These are phyloP conservation scores for Lasioglossum morio DNA, from an alignment of 2,888 invertebrate genomes.

Conservation along the genomic window DNA sequence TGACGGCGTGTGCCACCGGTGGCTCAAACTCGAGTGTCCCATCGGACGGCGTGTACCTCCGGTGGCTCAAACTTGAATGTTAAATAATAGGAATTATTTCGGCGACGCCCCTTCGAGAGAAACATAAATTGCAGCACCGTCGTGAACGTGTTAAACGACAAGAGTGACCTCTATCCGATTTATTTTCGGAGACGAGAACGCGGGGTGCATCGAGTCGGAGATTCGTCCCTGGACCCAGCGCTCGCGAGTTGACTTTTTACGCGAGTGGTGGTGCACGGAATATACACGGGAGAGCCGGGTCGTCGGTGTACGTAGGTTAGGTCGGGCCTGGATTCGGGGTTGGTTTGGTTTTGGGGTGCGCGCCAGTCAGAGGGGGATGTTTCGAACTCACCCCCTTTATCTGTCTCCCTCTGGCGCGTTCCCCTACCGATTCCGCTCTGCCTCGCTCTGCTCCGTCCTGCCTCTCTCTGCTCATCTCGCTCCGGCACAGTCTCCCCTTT, in stretches of 20 bases:
- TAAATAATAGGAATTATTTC: no score
- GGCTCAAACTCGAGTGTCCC: no score
- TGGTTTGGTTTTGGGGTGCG: constrained; percentile 66
- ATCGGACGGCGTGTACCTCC: no score
- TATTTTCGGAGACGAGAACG: neutral
- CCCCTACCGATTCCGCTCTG: neutral
- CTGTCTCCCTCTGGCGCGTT: constrained; percentile 33
- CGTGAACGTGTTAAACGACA: no score
- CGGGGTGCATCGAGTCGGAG: neutral
- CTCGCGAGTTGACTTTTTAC: constrained; percentile 58
- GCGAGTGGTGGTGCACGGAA: constrained; percentile 49
- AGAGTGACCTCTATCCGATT: no score
- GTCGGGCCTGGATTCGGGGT: constrained; percentile 63
- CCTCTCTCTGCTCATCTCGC: constrained; percentile 31
- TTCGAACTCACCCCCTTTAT: neutral
- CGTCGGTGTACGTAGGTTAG: constrained; percentile 60
- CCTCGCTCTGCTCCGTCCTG: neutral
- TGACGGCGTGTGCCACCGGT: no score
- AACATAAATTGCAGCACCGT: no score
- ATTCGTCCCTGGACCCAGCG: neutral
- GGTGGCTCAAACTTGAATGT: no score
- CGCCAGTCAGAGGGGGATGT: constrained; percentile 62
- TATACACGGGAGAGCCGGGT: constrained; percentile 30
- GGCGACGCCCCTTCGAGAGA: no score
- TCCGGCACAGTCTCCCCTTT: constrained; percentile 44